Conservation (phyloP, 1,140 invertebrate species). For the Drosophila pseudoananassae region DNA sequence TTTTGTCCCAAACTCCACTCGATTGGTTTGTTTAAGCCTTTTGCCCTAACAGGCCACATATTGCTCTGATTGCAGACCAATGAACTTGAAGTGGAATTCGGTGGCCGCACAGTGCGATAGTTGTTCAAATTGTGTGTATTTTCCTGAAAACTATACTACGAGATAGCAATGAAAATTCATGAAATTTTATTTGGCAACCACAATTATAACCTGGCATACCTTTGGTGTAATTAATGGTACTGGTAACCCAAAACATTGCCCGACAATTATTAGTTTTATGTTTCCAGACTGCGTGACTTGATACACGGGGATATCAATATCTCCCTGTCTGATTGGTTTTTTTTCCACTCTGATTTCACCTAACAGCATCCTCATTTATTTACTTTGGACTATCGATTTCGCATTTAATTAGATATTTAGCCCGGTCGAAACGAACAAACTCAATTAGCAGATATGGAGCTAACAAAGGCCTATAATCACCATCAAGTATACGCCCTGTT, state of each 20-base stretch:
- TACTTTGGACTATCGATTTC: constrained; percentile 48
- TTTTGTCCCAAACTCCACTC: constrained; percentile 2
- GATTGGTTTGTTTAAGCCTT: constrained; percentile 1
- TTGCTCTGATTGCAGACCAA: constrained; percentile 8
- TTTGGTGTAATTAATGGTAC: neutral
- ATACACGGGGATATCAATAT: constrained; percentile 2
- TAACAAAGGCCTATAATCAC: constrained; percentile 54
- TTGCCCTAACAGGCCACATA: constrained; percentile 1
- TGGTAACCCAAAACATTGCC: neutral
- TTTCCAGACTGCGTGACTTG: neutral
- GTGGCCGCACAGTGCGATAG: neutral
- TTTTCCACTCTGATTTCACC: constrained; percentile 10
- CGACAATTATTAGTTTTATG: neutral
- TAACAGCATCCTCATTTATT: constrained; percentile 28
- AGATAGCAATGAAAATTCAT: neutral
- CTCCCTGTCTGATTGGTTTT: constrained; percentile 1
- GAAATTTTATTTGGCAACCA: neutral
- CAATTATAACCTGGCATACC: neutral
- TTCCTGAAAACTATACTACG: no score
- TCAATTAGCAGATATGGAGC: constrained; percentile 36
- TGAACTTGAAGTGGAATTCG: constrained; percentile 9
- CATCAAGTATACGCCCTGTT: constrained; percentile 1
- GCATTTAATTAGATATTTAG: constrained; percentile 63
- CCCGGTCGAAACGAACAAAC: constrained; percentile 16
- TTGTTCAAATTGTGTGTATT: constrained; percentile 4